A percentile compares a stretch with the other conserved stretches of the same genome.
These are phyloP conservation scores for Drosophila sordidapex DNA, from an alignment of 2,888 invertebrate genomes.

Conservation along the genomic window DNA sequence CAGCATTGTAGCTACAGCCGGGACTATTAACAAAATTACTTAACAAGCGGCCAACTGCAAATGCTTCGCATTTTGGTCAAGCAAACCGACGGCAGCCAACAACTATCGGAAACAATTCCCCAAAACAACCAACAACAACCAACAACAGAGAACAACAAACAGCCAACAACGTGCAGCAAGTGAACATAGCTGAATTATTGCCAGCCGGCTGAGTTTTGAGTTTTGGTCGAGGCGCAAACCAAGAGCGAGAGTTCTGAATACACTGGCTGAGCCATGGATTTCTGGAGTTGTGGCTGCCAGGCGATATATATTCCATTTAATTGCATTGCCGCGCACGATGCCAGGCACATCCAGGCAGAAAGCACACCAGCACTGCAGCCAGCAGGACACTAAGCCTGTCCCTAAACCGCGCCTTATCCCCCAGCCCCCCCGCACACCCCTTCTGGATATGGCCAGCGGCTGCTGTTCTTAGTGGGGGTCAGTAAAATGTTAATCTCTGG, in stretches of 20 bases:
- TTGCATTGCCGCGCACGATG: constrained; percentile 70
- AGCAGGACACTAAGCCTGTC: constrained; percentile 63
- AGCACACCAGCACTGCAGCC: constrained; percentile 19
- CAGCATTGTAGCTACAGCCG: constrained; percentile 13
- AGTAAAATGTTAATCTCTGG: constrained; percentile 63
- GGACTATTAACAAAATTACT: constrained; percentile 79
- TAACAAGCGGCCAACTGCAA: constrained; percentile 74
- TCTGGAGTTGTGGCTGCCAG: constrained; percentile 26
- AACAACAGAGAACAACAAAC: constrained; percentile 15
- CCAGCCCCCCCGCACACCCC: neutral
- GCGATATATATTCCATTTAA: constrained; percentile 80
- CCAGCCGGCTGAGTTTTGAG: constrained; percentile 73
- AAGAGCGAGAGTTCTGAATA: constrained; percentile 11
- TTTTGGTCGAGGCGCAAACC: constrained; percentile 42
- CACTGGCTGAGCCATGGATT: neutral
- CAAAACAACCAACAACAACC: constrained; percentile 6
- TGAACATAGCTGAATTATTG: constrained; percentile 67
- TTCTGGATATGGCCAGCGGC: constrained; percentile 21
- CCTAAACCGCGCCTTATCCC: constrained; percentile 4
- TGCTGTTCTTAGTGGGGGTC: constrained; percentile 5
- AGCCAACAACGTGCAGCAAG: constrained; percentile 21
- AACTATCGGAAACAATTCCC: constrained; percentile 30
- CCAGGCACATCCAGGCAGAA: constrained; percentile 20
- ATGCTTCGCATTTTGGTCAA: constrained; percentile 59
- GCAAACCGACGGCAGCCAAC: constrained; percentile 25